These are phyloP conservation scores for Tadarida brasiliensis DNA, from an alignment of 2,797 vertebrate genomes.

Conservation along the genomic window DNA sequence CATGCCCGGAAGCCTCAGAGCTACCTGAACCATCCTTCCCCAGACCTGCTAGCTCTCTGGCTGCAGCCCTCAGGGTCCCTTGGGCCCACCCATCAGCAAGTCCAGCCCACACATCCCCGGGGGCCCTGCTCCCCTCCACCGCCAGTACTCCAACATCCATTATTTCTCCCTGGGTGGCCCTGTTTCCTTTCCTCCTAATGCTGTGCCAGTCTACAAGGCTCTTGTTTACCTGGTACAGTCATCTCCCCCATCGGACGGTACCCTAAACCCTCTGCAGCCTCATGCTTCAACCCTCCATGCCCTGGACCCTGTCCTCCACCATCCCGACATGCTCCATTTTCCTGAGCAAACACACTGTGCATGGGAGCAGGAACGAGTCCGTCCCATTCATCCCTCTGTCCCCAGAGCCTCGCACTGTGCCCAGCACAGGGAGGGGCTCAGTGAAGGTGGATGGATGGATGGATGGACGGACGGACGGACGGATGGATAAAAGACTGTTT, in stretches of 20 bases:
- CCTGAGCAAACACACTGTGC: neutral
- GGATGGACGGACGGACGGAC: neutral
- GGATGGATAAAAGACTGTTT: neutral
- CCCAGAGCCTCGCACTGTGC: too few relatives aligned
- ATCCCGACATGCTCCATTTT: rapidly evolving
- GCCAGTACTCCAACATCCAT: neutral
- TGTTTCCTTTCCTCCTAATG: neutral
- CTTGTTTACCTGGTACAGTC: neutral
- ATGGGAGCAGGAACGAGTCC: neutral
- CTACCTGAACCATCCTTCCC: neutral
- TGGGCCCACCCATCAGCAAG: neutral
- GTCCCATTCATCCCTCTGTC: neutral
- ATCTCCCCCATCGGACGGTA: neutral
- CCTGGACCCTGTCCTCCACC: too few relatives aligned
- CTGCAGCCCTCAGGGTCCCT: neutral
- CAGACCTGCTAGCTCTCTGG: neutral
- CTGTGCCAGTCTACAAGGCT: rapidly evolving
- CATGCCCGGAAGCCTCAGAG: neutral
- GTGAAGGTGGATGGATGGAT: neutral
- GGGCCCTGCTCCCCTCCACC: too few relatives aligned
- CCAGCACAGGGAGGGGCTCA: neutral
- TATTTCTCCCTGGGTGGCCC: neutral
- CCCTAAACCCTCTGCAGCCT: neutral
- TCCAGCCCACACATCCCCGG: rapidly evolving
- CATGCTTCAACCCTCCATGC: neutral